Evolutionary conservation across 2,113 vertebrate species (phyloP).

Genomic region (Limnothrissa miodon): DNA sequence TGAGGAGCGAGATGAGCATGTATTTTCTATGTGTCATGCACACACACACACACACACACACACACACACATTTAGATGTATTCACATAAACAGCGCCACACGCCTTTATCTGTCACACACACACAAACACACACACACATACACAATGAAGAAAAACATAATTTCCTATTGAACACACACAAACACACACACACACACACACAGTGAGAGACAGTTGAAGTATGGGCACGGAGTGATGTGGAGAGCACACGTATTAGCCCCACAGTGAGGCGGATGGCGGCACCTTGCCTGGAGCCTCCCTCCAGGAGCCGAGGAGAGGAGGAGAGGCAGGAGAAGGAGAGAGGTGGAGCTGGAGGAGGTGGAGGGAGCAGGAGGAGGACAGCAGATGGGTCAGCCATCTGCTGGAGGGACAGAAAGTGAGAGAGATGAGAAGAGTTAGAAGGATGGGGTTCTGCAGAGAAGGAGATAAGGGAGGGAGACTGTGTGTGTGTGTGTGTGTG

Average conservation of each 20-base stretch:
- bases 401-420: conserved; percentile 68
- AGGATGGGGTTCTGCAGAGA: conserved; percentile 50
- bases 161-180: not conserved
- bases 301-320: conserved; percentile 55
- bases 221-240: conserved; percentile 3
- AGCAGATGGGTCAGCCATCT: conserved; percentile 83
- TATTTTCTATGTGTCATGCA: not conserved
- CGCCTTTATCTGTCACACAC: not conserved
- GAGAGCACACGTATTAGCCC: conserved; percentile 14
- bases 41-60: not conserved
- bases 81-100: not conserved
- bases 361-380: conserved; percentile 56
- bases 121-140: not conserved
- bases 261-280: conserved; percentile 16
- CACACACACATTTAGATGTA: not conserved
- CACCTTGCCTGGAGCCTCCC: conserved; percentile 60
- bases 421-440: conserved; percentile 65
- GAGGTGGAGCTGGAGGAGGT: conserved; percentile 50
- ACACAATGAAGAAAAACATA: not conserved
- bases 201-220: not conserved
- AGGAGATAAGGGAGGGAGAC: conserved; percentile 30
- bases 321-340: conserved; percentile 52
- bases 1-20: not conserved
- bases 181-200: not conserved
- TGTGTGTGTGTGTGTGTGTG: conserved; percentile 26